Conservation (phyloP, 2,888 invertebrate species). For the Spisula solida region DNA sequence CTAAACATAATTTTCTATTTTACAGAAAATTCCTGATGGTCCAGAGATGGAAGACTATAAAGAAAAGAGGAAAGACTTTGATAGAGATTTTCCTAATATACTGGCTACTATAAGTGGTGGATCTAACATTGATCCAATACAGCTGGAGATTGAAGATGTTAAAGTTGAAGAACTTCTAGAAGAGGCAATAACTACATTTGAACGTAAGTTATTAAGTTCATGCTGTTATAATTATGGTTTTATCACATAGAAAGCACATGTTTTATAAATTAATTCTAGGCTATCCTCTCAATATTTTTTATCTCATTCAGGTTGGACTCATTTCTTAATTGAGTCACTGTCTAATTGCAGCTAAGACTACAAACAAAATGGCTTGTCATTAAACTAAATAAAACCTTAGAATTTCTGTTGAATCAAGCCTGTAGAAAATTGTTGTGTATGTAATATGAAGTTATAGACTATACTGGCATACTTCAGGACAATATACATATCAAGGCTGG, state of each 20-base stretch:
- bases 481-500: constrained; percentile 82
- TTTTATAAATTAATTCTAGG: too few relatives aligned
- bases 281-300: too few relatives aligned
- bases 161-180: constrained; percentile 79
- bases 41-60: constrained; percentile 84
- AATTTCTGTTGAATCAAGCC: too few relatives aligned
- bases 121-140: constrained; percentile 81
- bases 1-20: neutral
- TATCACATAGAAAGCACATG: neutral
- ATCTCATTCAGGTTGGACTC: too few relatives aligned
- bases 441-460: too few relatives aligned
- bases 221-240: neutral
- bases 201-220: constrained; percentile 81
- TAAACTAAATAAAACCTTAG: too few relatives aligned
- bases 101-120: constrained; percentile 83
- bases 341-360: too few relatives aligned
- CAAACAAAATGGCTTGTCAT: too few relatives aligned
- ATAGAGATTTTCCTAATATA: constrained; percentile 81
- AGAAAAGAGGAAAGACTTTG: constrained; percentile 82
- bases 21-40: constrained; percentile 81
- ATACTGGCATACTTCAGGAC: constrained; percentile 83
- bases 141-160: constrained; percentile 79
- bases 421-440: too few relatives aligned
- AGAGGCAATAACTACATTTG: constrained; percentile 78
- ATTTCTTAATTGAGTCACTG: too few relatives aligned